phyloP scores from a whole-genome alignment of 2,888 invertebrate genomes.

The Zygaena filipendulae region DNA sequence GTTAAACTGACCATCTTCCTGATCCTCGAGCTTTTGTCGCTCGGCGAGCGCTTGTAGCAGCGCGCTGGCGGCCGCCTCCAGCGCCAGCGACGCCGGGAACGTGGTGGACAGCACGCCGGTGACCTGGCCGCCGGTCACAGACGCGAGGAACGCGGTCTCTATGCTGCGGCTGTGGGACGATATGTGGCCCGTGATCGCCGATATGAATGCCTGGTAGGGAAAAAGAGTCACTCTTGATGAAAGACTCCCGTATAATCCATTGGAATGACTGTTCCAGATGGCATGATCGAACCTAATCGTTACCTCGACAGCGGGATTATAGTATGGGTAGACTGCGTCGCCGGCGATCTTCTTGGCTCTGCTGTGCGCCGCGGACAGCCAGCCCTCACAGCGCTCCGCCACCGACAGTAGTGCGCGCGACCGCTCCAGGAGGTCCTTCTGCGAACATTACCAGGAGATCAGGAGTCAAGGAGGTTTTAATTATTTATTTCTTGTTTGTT shows the following conservation, averaged over 20 bases:
- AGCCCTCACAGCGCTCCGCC: conserved; percentile 34
- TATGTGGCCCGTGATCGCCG: conserved; percentile 27
- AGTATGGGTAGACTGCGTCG: conserved; percentile 29
- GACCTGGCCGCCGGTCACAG: conserved; percentile 22
- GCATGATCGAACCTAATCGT: too few species aligned
- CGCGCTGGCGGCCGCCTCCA: conserved; percentile 30
- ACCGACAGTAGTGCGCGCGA: conserved; percentile 32
- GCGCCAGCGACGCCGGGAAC: conserved; percentile 38
- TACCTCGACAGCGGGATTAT: conserved; percentile 43
- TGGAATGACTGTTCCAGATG: too few species aligned
- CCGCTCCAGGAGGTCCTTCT: conserved; percentile 48
- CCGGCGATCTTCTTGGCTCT: conserved; percentile 39
- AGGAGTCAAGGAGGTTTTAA: too few species aligned
- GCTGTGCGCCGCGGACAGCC: conserved; percentile 28
- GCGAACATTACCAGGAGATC: conserved; percentile 8
- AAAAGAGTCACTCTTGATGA: not conserved
- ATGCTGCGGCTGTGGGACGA: conserved; percentile 38
- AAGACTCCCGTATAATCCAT: not conserved
- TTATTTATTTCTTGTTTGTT: too few species aligned
- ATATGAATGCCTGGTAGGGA: conserved; percentile 30
- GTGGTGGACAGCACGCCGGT: conserved; percentile 37
- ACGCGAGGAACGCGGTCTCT: conserved; percentile 31
- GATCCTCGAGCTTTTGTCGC: conserved; percentile 17
- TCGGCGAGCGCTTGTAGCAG: conserved; percentile 27
- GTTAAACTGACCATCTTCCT: conserved; percentile 24